A percentile compares a stretch with the other conserved stretches of the same genome.
phyloP scores from a whole-genome alignment of 1,140 invertebrate species.

The Leptinotarsa undecemlineata region DNA sequence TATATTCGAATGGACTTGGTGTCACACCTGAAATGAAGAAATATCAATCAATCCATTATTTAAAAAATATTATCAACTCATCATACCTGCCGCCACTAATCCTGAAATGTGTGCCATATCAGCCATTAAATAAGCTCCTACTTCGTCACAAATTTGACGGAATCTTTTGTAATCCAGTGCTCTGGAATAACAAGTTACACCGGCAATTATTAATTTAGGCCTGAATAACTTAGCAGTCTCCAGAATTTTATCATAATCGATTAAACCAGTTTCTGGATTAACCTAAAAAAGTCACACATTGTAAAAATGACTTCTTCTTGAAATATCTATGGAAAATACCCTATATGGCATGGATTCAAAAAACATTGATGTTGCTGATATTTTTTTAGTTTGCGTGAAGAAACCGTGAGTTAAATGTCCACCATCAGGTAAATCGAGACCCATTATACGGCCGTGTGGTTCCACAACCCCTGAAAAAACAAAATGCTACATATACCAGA shows the following conservation, averaged over 20 bases:
- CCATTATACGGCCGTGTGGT: conserved; percentile 97
- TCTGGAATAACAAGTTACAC: conserved; percentile 85
- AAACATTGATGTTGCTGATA: conserved; percentile 96
- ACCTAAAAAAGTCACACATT: conserved; percentile 56
- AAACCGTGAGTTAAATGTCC: conserved; percentile 96
- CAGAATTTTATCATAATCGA: conserved; percentile 90
- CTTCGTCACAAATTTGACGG: conserved; percentile 84
- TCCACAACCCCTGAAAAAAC: conserved; percentile 53
- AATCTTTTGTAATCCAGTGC: conserved; percentile 89
- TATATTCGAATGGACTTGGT: conserved; percentile 89
- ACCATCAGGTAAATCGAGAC: conserved; percentile 92
- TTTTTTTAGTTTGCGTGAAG: conserved; percentile 87
- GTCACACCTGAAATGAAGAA: conserved; percentile 64
- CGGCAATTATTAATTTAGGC: conserved; percentile 93
- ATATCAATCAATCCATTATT: neutral
- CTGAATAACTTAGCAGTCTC: conserved; percentile 85
- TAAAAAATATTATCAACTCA: neutral
- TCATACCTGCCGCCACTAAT: conserved; percentile 79
- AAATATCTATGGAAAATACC: conserved; percentile 56
- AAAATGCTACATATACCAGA: neutral
- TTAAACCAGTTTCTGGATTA: conserved; percentile 81
- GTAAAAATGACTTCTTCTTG: no score
- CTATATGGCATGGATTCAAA: conserved; percentile 99
- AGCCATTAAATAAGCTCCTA: conserved; percentile 85
- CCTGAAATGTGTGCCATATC: conserved; percentile 97